These are phyloP conservation scores for Drosophila diplacantha DNA, from an alignment of 2,888 invertebrate genomes.

Conservation along the genomic window DNA sequence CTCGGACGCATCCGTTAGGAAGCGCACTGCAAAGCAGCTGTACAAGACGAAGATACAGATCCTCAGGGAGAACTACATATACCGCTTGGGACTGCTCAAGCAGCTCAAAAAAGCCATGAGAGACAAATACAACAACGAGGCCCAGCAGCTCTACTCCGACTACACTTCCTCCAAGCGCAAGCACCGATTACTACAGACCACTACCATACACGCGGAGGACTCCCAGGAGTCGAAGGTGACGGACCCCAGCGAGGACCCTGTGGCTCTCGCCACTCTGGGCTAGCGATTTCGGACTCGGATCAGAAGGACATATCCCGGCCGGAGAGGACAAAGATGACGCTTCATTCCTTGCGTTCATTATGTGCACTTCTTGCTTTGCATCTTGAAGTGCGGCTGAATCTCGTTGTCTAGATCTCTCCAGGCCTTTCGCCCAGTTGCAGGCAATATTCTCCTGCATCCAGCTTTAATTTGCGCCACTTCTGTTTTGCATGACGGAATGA, in stretches of 20 bases:
- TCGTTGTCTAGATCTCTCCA: conserved; percentile 21
- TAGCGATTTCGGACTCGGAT: neutral
- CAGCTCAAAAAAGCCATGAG: conserved; percentile 29
- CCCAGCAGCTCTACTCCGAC: conserved; percentile 20
- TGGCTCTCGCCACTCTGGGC: neutral
- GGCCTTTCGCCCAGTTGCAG: conserved; percentile 31
- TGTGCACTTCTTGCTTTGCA: conserved; percentile 30
- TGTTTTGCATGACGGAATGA: conserved; percentile 55
- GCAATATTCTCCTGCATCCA: conserved; percentile 26
- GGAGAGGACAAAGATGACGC: neutral
- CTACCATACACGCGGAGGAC: neutral
- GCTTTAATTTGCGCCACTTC: conserved; percentile 61
- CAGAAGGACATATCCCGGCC: no score
- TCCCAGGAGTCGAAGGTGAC: neutral
- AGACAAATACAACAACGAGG: conserved; percentile 17
- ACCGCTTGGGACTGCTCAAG: conserved; percentile 21
- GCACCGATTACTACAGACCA: neutral
- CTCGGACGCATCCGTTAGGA: neutral
- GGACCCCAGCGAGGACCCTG: neutral
- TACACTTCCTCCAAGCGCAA: conserved; percentile 11
- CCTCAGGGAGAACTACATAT: conserved; percentile 17
- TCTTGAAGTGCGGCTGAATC: conserved; percentile 14
- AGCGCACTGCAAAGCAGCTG: conserved; percentile 12
- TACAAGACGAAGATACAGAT: conserved; percentile 17
- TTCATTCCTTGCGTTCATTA: conserved; percentile 18